Conservation (phyloP, 1,140 invertebrate species). For the Cydia strobilella region DNA sequence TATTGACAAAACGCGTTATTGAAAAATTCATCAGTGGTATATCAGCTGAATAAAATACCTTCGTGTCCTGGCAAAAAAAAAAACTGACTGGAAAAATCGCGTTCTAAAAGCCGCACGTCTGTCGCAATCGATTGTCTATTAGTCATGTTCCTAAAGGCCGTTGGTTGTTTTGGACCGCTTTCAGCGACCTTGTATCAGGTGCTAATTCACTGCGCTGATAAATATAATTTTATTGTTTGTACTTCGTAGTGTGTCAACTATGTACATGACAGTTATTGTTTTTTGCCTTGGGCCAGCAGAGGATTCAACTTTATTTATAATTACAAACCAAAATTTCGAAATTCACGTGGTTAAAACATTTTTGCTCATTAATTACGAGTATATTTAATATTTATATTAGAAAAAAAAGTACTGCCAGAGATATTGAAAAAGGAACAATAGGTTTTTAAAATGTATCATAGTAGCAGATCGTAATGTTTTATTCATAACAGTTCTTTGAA, state of each 20-base stretch:
- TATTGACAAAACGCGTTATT: neutral
- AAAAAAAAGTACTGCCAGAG: neutral
- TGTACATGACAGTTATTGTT: neutral
- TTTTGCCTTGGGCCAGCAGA: neutral
- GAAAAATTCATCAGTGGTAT: neutral
- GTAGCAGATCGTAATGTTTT: neutral
- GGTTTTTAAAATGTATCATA: neutral
- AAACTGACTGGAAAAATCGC: constrained; percentile 1
- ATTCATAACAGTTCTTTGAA: neutral
- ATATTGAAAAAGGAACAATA: neutral
- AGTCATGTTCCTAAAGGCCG: constrained; percentile 27
- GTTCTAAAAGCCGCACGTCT: constrained; percentile 12
- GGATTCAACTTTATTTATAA: neutral
- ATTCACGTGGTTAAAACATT: neutral
- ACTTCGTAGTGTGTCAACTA: constrained; percentile 1
- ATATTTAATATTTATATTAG: neutral
- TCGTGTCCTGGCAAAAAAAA: neutral
- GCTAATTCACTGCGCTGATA: constrained; percentile 21
- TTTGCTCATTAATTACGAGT: neutral
- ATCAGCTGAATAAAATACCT: too few relatives aligned
- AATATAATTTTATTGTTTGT: constrained; percentile 15
- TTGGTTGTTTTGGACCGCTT: constrained; percentile 28
- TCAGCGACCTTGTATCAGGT: constrained; percentile 24
- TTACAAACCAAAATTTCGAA: neutral
- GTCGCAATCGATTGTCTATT: constrained; percentile 29